A percentile compares a stretch with the other conserved stretches of the same genome.
Evolutionary conservation across 2,888 invertebrate species (phyloP).

Genomic region (Pogonocherus hispidulus): DNA sequence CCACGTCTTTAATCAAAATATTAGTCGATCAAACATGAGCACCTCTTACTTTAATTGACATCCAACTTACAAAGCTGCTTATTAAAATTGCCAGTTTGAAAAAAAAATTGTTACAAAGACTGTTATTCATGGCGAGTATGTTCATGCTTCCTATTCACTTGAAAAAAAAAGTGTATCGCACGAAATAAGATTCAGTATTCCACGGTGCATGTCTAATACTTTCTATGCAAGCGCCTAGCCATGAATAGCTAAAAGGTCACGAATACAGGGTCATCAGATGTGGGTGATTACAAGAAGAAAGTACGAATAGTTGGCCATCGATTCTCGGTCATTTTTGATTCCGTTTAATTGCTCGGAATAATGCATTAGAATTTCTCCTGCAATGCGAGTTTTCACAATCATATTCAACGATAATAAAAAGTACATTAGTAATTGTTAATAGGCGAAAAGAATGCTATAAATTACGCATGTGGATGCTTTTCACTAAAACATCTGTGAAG

Average conservation of each 20-base stretch:
- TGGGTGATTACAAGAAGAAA: conserved; percentile 10
- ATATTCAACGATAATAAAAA: background rate
- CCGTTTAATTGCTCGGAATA: conserved; percentile 6
- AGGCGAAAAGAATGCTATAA: background rate
- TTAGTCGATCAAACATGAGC: too few relatives aligned
- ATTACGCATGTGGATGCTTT: background rate
- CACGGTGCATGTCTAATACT: conserved; percentile 2
- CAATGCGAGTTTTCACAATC: background rate
- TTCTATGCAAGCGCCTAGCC: conserved; percentile 20
- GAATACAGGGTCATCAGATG: conserved; percentile 3
- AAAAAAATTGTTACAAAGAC: too few relatives aligned
- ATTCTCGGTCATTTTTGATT: background rate
- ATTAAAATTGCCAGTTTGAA: too few relatives aligned
- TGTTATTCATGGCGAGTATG: too few relatives aligned
- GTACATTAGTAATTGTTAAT: background rate
- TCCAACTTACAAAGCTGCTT: too few relatives aligned
- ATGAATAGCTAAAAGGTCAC: conserved; percentile 25
- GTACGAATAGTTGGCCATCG: too few relatives aligned
- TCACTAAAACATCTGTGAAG: too few relatives aligned
- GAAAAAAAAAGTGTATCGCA: background rate
- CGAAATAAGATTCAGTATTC: background rate
- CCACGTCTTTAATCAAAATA: too few relatives aligned
- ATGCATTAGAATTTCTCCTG: conserved; percentile 11
- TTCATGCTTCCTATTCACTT: too few relatives aligned
- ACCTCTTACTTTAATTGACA: too few relatives aligned